Evolutionary conservation across 2,113 vertebrate genomes (phyloP).

Genomic region (Ceyx cyanopectus): DNA sequence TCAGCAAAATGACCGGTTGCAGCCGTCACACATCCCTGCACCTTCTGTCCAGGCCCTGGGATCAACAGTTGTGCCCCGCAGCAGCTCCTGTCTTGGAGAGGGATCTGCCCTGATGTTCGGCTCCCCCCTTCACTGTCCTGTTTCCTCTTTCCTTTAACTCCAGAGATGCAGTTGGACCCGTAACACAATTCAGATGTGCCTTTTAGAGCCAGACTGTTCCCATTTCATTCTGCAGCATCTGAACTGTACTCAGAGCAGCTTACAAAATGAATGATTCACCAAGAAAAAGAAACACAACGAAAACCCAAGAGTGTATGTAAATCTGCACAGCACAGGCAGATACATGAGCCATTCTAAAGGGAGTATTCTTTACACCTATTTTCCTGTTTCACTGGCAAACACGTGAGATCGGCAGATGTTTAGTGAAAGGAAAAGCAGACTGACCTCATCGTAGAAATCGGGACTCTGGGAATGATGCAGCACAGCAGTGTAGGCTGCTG

Average conservation of each 20-base stretch:
- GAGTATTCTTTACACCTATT: neutral
- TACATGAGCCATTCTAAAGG: neutral
- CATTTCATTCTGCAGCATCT: conserved; percentile 40
- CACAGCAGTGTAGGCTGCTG: conserved; percentile 87
- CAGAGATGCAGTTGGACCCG: conserved; percentile 13
- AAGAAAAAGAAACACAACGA: neutral
- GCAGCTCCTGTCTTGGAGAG: neutral
- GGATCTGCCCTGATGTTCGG: neutral
- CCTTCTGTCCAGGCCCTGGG: neutral
- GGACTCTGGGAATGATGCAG: conserved; percentile 97
- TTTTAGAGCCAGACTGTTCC: neutral
- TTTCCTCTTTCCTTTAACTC: conserved; percentile 11
- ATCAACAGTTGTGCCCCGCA: neutral
- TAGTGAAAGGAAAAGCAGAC: neutral
- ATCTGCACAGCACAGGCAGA: neutral
- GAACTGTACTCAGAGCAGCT: neutral
- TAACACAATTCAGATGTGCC: neutral
- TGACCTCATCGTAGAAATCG: conserved; percentile 97
- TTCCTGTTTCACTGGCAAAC: neutral
- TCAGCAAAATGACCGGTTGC: neutral
- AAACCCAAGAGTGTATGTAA: neutral
- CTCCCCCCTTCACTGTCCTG: neutral
- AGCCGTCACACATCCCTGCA: neutral
- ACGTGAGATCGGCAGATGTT: neutral
- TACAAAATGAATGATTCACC: neutral